Percentiles rank a stretch among this genome's conserved stretches.
phyloP scores from a whole-genome alignment of 2,888 invertebrate genomes.

The Xanthia icteritia region DNA sequence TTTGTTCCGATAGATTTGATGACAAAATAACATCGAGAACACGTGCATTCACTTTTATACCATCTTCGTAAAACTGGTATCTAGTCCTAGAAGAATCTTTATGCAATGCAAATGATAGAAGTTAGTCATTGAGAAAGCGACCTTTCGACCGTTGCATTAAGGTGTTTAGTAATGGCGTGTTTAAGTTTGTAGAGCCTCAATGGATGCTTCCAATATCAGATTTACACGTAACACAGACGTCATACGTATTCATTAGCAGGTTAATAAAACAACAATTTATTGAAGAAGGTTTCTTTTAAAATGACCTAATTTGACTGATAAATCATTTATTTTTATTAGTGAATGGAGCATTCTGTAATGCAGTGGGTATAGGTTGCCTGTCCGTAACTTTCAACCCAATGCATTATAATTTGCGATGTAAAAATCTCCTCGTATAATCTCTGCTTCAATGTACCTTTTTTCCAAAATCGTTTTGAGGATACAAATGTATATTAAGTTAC shows the following conservation, averaged over 20 bases:
- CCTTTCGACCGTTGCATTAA: constrained; percentile 67
- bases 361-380: neutral
- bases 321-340: neutral
- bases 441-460: neutral
- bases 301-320: no score
- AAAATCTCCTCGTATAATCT: neutral
- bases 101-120: constrained; percentile 70
- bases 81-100: constrained; percentile 76
- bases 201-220: constrained; percentile 14
- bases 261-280: constrained; percentile 4
- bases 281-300: neutral
- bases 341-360: neutral
- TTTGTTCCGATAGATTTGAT: constrained; percentile 74
- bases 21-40: constrained; percentile 80
- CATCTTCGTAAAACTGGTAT: constrained; percentile 81
- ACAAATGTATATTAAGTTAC: neutral
- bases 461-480: neutral
- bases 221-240: constrained; percentile 26
- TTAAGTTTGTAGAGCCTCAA: constrained; percentile 39
- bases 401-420: neutral
- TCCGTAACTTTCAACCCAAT: neutral
- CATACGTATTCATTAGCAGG: constrained; percentile 19
- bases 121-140: constrained; percentile 67
- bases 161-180: constrained; percentile 44
- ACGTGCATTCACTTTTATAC: constrained; percentile 85